These are phyloP conservation scores for Trypoxylon attenuatum DNA, from an alignment of 2,888 invertebrate species.

Conservation along the genomic window DNA sequence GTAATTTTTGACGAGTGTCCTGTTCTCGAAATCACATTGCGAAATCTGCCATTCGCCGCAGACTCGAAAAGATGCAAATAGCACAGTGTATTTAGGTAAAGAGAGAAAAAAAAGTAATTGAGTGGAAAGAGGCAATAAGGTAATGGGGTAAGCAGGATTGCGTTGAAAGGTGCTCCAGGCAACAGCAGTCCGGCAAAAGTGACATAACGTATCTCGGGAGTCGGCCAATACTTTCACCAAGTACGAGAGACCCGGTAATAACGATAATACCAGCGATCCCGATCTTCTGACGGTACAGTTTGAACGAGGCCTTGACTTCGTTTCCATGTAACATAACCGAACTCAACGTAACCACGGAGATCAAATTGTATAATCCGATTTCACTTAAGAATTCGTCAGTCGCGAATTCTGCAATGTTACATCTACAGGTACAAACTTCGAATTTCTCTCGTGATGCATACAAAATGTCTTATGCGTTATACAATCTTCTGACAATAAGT, in stretches of 20 bases:
- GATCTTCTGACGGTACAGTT: slow-evolving; percentile 35
- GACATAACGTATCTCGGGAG: slow-evolving; percentile 53
- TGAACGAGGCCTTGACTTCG: slow-evolving; percentile 61
- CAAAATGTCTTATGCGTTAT: not conserved
- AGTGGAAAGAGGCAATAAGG: not conserved
- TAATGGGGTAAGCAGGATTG: slow-evolving; percentile 5
- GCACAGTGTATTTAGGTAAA: not conserved
- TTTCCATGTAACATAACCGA: slow-evolving; percentile 35
- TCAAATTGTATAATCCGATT: slow-evolving; percentile 6
- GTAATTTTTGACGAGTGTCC: no score
- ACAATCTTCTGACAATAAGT: not conserved
- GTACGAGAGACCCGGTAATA: slow-evolving; percentile 11
- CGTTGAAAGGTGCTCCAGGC: slow-evolving; percentile 22
- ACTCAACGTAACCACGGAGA: no score
- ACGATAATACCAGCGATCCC: slow-evolving; percentile 22
- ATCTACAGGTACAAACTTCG: not conserved
- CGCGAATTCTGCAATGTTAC: not conserved
- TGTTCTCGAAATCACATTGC: no score
- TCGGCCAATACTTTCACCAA: slow-evolving; percentile 58
- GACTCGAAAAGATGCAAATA: no score
- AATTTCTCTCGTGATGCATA: not conserved
- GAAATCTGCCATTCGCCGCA: no score
- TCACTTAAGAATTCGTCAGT: slow-evolving; percentile 14
- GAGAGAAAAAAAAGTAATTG: not conserved
- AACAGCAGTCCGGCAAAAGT: slow-evolving; percentile 30